These are phyloP conservation scores for Euplexia lucipara DNA, from an alignment of 2,888 invertebrate species.

Conservation along the genomic window DNA sequence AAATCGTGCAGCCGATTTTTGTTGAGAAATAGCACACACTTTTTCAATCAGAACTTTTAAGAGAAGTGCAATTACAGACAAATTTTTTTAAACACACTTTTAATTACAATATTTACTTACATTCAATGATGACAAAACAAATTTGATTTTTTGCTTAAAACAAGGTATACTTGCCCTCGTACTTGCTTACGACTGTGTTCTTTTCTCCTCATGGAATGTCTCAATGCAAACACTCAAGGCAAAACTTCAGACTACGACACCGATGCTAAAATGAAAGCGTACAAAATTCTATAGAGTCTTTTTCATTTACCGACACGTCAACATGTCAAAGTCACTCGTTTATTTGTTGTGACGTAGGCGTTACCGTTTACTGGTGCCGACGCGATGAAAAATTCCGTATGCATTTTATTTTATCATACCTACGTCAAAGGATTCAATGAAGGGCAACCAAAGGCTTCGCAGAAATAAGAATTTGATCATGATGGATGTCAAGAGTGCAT, in stretches of 20 bases:
- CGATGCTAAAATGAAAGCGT: slow-evolving; percentile 23
- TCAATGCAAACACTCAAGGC: slow-evolving; percentile 8
- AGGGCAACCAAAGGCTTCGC: slow-evolving; percentile 3
- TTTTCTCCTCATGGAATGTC: not conserved
- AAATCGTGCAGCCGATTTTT: too few species aligned
- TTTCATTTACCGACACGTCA: slow-evolving; percentile 38
- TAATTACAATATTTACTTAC: too few species aligned
- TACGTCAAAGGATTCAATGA: slow-evolving; percentile 18
- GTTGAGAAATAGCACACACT: too few species aligned
- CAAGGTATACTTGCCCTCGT: too few species aligned
- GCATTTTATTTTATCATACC: slow-evolving; percentile 10
- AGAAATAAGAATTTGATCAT: not conserved
- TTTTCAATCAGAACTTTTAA: too few species aligned
- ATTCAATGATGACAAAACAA: too few species aligned
- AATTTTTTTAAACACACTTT: too few species aligned
- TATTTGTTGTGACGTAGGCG: slow-evolving; percentile 31
- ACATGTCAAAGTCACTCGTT: slow-evolving; percentile 43
- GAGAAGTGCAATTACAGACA: too few species aligned
- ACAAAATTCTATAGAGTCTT: slow-evolving; percentile 35
- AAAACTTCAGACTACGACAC: slow-evolving; percentile 13
- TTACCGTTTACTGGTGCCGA: slow-evolving; percentile 14
- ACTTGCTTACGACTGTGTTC: not conserved
- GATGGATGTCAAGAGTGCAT: not conserved
- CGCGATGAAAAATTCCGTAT: slow-evolving; percentile 4
- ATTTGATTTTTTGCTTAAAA: too few species aligned